Evolutionary conservation across 2,797 vertebrate genomes (phyloP).

Genomic region (Coregonus suidteri): DNA sequence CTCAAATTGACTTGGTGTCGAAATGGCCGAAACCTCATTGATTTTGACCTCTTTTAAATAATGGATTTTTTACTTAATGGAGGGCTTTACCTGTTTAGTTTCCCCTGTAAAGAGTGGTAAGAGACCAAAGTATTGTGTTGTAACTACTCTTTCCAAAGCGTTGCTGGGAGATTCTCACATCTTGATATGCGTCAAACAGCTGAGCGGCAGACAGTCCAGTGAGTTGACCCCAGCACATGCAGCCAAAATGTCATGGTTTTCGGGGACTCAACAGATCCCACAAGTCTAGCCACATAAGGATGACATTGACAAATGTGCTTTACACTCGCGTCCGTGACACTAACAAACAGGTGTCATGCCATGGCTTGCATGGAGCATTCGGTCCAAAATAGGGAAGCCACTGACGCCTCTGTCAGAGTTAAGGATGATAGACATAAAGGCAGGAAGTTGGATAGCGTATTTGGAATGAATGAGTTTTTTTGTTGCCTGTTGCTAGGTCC

Average conservation of each 20-base stretch:
- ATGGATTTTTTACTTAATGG: not conserved
- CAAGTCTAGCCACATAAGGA: slow-evolving; percentile 40
- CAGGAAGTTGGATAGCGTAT: slow-evolving; percentile 43
- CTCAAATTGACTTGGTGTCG: not conserved
- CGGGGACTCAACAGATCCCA: slow-evolving; percentile 43
- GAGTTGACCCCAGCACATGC: slow-evolving; percentile 25
- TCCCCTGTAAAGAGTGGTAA: slow-evolving; percentile 1
- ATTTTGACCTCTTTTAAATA: not conserved
- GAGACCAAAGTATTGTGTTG: slow-evolving; percentile 9
- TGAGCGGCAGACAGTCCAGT: slow-evolving; percentile 38
- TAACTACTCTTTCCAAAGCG: not conserved
- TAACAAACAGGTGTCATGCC: slow-evolving; percentile 46
- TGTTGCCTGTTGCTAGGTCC: slow-evolving; percentile 15
- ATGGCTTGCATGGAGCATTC: slow-evolving; percentile 7
- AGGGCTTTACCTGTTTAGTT: too few relatives aligned
- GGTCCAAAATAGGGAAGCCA: slow-evolving; percentile 28
- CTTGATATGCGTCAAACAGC: slow-evolving; percentile 38
- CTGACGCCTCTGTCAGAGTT: slow-evolving; percentile 33
- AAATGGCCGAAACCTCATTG: not conserved
- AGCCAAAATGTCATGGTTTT: slow-evolving; percentile 34
- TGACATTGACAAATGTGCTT: not conserved
- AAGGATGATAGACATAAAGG: slow-evolving; percentile 21
- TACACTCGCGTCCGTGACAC: slow-evolving; percentile 13
- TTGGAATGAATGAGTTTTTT: slow-evolving; percentile 22
- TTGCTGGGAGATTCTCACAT: slow-evolving; percentile 23